Base-by-base conservation (phyloP, 2,888 invertebrate species). In the Holacanthella duospinosa region DNA sequence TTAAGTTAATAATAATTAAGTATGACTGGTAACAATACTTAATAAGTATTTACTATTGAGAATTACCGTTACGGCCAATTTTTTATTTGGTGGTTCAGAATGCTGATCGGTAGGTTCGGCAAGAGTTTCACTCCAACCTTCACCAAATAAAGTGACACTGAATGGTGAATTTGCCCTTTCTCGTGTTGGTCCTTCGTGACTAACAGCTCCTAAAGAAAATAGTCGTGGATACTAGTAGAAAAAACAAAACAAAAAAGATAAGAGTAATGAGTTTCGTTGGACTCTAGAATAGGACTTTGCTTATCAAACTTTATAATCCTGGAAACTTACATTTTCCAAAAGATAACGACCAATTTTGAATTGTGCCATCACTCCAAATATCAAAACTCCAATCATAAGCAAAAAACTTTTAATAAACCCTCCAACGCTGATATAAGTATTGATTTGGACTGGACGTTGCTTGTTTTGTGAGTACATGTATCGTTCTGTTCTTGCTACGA, bases 401-500 rank as follows among this genome's bases (percentile, higher is more conserved):
- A 79, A 48, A 0, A 86, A 19, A 0, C 85, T 76, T 1, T 76
- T 68, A 0, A 82, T 65, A 29, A 86, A 74, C 0, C 83, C 82
- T 9, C 74, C 65, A 21, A 84, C 76, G 12, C 80, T 81, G n/a
- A 87, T 68, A 76, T 93, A 95, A 0, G 88, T 84, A 44, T 83
- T 81, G 76, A 89, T 81, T 78, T 93, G 92, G 6, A 83, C 83
- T 0, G 95, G 94, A 2, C 91, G 82, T 69, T 83, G 80, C 61
- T 86, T 82, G 0, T 84, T 81, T 1, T 79, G 77, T 53, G 86
- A 84, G 75, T 84, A 86, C 25, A 90, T 81, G 75, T 82, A 83
- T 59, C 88, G 82, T 77, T 95, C 93, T 0, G 91, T 85, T 56
- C 95, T 82, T 75, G 83, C 79, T n/a, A 88, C 84, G 0, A 95